These are phyloP conservation scores for Hypocryptadius cinnamomeus DNA, from an alignment of 2,113 vertebrate species.

Conservation along the genomic window DNA sequence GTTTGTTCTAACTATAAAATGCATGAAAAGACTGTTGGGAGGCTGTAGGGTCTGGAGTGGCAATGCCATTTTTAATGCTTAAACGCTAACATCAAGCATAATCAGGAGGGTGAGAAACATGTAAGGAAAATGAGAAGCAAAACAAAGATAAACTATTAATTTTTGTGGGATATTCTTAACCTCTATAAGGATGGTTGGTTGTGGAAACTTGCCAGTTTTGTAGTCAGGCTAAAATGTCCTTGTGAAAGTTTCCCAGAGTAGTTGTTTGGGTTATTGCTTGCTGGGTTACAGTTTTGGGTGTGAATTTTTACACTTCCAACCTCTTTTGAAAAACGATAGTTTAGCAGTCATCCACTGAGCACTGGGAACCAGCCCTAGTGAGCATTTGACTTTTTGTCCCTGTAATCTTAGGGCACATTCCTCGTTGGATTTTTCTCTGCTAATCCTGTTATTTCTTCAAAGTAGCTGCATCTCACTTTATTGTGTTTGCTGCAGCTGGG, in stretches of 20 bases:
- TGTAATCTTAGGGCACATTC: not conserved
- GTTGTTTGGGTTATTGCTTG: not conserved
- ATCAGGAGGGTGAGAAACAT: not conserved
- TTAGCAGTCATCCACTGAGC: not conserved
- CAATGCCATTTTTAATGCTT: not conserved
- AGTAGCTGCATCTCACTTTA: not conserved
- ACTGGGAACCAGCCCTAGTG: not conserved
- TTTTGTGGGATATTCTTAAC: not conserved
- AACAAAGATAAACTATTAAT: not conserved
- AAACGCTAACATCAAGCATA: not conserved
- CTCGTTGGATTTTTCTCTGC: not conserved
- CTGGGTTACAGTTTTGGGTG: not conserved
- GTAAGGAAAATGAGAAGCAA: not conserved
- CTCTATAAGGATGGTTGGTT: not conserved
- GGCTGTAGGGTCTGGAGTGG: not conserved
- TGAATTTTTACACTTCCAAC: not conserved
- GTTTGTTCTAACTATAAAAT: not conserved
- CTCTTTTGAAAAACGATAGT: not conserved
- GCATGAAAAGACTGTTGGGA: not conserved
- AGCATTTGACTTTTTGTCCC: not conserved
- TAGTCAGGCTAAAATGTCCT: not conserved
- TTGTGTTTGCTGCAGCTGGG: not conserved
- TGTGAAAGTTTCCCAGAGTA: not conserved
- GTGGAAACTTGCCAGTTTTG: not conserved
- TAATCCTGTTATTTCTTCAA: constrained; percentile 4